phyloP scores from a whole-genome alignment of 1,140 invertebrate species.

The Bombyx mandarina region DNA sequence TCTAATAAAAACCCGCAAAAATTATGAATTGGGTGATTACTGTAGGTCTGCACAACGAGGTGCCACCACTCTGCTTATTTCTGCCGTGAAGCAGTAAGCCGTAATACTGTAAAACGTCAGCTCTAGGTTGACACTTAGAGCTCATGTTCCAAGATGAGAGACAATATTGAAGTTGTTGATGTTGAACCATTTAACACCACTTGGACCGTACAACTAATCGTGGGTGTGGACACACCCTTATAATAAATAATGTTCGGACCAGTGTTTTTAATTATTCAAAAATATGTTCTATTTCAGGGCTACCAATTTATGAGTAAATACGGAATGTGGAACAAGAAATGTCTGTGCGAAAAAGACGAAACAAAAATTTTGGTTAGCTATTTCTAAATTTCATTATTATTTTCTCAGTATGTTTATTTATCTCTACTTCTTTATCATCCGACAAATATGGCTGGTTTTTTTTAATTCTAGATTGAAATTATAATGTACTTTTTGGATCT shows the following conservation, averaged over 20 bases:
- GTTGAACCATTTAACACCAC: background rate
- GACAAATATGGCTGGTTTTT: background rate
- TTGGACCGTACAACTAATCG: background rate
- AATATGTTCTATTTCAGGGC: constrained; percentile 12
- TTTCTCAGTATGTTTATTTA: background rate
- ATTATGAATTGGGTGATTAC: background rate
- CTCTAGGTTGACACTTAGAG: background rate
- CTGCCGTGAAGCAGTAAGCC: too few relatives aligned
- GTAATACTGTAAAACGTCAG: background rate
- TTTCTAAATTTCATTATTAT: background rate
- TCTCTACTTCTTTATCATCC: background rate
- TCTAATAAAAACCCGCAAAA: too few relatives aligned
- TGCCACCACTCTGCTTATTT: background rate
- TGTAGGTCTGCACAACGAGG: background rate
- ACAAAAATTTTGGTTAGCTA: constrained; percentile 10
- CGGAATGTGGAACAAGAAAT: constrained; percentile 15
- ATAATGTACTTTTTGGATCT: too few relatives aligned
- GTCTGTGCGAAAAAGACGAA: constrained; percentile 14
- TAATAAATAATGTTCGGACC: too few relatives aligned
- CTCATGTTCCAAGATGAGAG: background rate
- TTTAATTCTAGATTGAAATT: too few relatives aligned
- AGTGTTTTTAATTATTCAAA: background rate
- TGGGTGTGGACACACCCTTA: background rate
- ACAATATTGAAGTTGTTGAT: background rate
- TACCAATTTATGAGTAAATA: constrained; percentile 10